Conservation (phyloP, 2,888 invertebrate species). For the Agriopis aurantiaria region DNA sequence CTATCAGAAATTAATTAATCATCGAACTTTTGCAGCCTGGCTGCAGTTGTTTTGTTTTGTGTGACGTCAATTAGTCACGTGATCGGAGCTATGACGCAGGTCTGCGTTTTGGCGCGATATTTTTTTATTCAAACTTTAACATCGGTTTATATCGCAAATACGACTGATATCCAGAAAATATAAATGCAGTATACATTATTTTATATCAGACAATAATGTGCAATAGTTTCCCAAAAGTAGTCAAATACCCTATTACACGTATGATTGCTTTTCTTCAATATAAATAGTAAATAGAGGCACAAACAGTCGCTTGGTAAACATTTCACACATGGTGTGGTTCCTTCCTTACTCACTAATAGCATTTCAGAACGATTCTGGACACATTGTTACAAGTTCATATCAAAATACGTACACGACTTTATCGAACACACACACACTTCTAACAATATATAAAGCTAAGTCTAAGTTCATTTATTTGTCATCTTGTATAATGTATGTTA, state of each 20-base stretch:
- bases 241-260: background rate
- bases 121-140: no score
- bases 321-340: conserved; percentile 11
- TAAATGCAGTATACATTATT: no score
- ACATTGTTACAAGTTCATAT: conserved; percentile 43
- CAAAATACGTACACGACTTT: conserved; percentile 48
- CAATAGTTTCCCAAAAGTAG: no score
- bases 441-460: conserved; percentile 40
- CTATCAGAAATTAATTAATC: no score
- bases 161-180: no score
- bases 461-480: conserved; percentile 41
- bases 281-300: conserved; percentile 43
- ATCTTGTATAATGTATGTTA: conserved; percentile 49
- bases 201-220: no score
- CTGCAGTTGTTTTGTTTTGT: no score
- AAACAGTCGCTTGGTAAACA: conserved; percentile 42
- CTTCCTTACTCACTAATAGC: conserved; percentile 23
- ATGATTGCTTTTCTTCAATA: conserved; percentile 22
- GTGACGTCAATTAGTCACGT: no score
- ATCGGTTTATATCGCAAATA: no score
- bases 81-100: no score
- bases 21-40: no score
- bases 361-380: conserved; percentile 2
- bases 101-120: no score
- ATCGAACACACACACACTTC: conserved; percentile 17